Conservation (phyloP, 2,888 invertebrate genomes). For the Dryobota labecula region DNA sequence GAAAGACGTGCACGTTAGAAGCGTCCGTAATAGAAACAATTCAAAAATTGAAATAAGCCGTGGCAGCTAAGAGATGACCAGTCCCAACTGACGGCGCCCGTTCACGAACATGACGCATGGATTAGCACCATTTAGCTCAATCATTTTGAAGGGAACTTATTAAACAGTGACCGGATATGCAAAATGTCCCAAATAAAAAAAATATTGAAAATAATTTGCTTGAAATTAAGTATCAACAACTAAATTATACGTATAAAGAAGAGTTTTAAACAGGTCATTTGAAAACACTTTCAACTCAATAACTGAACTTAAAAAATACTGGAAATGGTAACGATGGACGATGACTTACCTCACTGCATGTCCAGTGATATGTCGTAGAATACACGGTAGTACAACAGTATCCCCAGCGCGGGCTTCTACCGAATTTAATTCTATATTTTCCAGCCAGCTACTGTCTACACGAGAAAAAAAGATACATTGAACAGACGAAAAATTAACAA, state of each 20-base stretch:
- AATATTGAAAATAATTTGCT: too few species aligned
- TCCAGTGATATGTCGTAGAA: slow-evolving; percentile 80
- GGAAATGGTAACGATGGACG: not conserved
- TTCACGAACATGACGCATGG: too few species aligned
- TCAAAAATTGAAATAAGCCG: too few species aligned
- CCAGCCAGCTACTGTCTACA: slow-evolving; percentile 87
- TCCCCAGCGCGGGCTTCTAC: slow-evolving; percentile 83
- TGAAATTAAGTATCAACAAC: not conserved
- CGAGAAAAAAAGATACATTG: slow-evolving; percentile 32
- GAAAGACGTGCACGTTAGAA: too few species aligned
- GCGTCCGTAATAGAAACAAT: too few species aligned
- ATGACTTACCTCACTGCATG: slow-evolving; percentile 82
- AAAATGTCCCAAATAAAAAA: not conserved
- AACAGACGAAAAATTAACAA: not conserved
- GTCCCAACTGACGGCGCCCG: too few species aligned
- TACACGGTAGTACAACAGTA: slow-evolving; percentile 83
- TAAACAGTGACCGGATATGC: not conserved
- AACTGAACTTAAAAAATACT: too few species aligned
- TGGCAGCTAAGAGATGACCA: too few species aligned
- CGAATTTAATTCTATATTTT: slow-evolving; percentile 84
- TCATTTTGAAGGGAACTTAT: too few species aligned
- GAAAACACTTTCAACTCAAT: too few species aligned
- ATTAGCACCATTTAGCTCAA: too few species aligned
- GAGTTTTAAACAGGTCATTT: not conserved
- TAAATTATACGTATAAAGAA: not conserved